These are phyloP conservation scores for Hybos culiciformis DNA, from an alignment of 2,888 invertebrate species.

Conservation along the genomic window DNA sequence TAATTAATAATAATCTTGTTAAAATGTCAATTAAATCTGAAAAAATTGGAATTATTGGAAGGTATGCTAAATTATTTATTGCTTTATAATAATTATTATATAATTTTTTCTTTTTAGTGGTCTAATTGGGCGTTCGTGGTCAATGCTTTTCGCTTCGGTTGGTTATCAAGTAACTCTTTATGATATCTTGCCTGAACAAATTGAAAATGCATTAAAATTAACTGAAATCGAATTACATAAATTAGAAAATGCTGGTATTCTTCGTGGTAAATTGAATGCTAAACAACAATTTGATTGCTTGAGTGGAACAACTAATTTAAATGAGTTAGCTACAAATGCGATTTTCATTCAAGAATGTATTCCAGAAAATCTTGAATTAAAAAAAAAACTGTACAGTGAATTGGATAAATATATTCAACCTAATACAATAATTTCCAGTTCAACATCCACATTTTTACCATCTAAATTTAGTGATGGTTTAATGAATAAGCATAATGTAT, in stretches of 20 bases:
- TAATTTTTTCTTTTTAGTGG: constrained; percentile 51
- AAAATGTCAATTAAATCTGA: no score
- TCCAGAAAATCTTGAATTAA: constrained; percentile 76
- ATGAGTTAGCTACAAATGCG: constrained; percentile 58
- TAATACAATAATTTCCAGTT: constrained; percentile 75
- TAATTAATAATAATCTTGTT: no score
- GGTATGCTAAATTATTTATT: constrained; percentile 37
- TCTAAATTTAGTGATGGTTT: constrained; percentile 73
- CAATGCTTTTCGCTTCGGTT: constrained; percentile 88
- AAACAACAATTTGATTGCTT: constrained; percentile 64
- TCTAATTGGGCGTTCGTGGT: constrained; percentile 90
- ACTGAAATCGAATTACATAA: constrained; percentile 57
- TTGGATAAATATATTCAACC: constrained; percentile 65
- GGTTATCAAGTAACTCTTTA: constrained; percentile 81
- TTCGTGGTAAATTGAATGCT: constrained; percentile 63
- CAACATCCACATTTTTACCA: constrained; percentile 84
- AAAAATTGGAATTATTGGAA: constrained; percentile 64
- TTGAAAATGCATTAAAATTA: constrained; percentile 57
- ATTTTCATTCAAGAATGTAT: constrained; percentile 86
- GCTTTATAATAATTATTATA: background rate
- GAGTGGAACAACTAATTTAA: constrained; percentile 54
- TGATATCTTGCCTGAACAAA: constrained; percentile 66
- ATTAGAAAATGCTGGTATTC: constrained; percentile 54
- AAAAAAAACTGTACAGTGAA: constrained; percentile 62
- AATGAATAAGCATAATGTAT: constrained; percentile 49